These are phyloP conservation scores for Otolemur garnettii DNA, from an alignment of 2,113 vertebrate species.

Conservation along the genomic window DNA sequence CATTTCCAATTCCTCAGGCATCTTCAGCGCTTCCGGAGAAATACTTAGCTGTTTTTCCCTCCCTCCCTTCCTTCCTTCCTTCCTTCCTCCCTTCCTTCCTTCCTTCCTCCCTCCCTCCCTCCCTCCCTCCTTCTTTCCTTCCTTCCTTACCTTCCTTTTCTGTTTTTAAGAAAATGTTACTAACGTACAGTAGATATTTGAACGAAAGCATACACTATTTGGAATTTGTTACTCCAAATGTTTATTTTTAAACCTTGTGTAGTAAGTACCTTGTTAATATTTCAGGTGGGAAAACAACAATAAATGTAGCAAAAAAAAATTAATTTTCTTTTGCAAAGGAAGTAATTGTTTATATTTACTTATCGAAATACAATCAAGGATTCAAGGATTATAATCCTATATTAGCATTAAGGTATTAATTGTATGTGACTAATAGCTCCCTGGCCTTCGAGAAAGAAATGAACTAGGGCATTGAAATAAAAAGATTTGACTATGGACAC, in stretches of 20 bases:
- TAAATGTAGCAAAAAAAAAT: conserved; percentile 24
- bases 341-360: conserved; percentile 68
- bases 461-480: conserved; percentile 30
- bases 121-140: neutral
- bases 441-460: neutral
- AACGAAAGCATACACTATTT: conserved; percentile 58
- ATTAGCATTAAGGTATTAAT: conserved; percentile 30
- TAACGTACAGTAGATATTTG: neutral
- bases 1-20: conserved; percentile 80
- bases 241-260: conserved; percentile 34
- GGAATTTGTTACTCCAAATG: conserved; percentile 63
- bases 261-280: conserved; percentile 46
- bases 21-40: conserved; percentile 67
- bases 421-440: conserved; percentile 39
- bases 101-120: no score
- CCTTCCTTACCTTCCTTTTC: accelerated
- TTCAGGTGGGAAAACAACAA: conserved; percentile 19
- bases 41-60: conserved; percentile 29
- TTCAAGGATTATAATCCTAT: neutral
- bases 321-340: conserved; percentile 53
- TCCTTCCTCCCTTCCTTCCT: no score
- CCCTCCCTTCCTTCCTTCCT: no score
- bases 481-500: neutral
- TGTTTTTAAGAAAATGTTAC: conserved; percentile 1
- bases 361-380: conserved; percentile 18